Percentiles rank a stretch among this genome's conserved stretches.
Evolutionary conservation across 1,140 invertebrate genomes (phyloP).

Genomic region (Sinonovacula constricta): DNA sequence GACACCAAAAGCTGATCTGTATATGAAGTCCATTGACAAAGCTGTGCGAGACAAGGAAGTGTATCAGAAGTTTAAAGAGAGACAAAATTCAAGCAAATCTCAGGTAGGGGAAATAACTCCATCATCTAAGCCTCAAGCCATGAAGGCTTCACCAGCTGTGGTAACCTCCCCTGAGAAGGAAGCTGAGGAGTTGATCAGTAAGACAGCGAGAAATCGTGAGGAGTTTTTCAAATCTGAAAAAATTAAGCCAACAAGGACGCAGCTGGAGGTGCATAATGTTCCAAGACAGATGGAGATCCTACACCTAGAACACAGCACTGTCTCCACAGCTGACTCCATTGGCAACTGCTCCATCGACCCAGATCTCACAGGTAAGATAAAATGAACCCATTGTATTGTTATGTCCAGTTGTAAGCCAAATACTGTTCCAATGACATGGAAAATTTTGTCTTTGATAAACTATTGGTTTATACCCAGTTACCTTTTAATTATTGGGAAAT

Average conservation of each 20-base stretch:
- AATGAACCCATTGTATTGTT: too few species aligned
- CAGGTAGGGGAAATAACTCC: constrained; percentile 26
- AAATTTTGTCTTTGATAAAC: too few species aligned
- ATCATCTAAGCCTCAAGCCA: constrained; percentile 3
- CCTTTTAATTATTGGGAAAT: too few species aligned
- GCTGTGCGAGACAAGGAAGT: constrained; percentile 59
- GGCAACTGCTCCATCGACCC: constrained; percentile 67
- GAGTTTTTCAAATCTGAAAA: background rate
- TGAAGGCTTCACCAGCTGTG: constrained; percentile 28
- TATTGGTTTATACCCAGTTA: too few species aligned
- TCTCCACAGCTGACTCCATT: constrained; percentile 64
- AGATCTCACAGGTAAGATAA: constrained; percentile 62
- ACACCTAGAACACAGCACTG: constrained; percentile 56
- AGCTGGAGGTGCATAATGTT: constrained; percentile 52
- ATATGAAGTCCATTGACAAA: constrained; percentile 65
- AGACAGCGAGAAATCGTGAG: background rate
- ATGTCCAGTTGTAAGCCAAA: too few species aligned
- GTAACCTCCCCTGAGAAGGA: constrained; percentile 14
- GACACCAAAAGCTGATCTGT: constrained; percentile 29
- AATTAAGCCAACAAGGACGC: background rate
- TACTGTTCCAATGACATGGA: too few species aligned
- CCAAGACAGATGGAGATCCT: constrained; percentile 45
- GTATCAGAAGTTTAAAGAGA: constrained; percentile 66
- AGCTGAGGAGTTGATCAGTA: constrained; percentile 39
- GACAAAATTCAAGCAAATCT: constrained; percentile 22